phyloP scores from a whole-genome alignment of 2,888 invertebrate genomes.

The Penaeus monodon region DNA sequence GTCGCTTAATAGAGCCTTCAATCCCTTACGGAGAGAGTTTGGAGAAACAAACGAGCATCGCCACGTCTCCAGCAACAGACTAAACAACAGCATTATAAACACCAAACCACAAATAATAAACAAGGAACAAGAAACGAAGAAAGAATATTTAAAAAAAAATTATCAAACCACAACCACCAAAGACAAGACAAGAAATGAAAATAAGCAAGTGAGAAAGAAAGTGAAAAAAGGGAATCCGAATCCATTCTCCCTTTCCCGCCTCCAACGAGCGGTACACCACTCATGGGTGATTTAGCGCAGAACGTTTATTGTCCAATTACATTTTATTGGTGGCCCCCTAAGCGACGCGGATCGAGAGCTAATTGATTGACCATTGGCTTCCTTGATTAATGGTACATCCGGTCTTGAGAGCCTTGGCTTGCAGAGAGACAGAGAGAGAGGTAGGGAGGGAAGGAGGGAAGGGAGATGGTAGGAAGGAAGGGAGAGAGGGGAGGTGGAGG shows the following conservation, averaged over 20 bases:
- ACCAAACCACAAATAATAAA: neutral
- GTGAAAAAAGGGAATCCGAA: too few relatives aligned
- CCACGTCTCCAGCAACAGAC: neutral
- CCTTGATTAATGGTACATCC: constrained; percentile 36
- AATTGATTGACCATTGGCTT: constrained; percentile 54
- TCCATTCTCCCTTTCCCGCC: too few relatives aligned
- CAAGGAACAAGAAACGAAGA: neutral
- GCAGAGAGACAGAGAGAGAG: neutral
- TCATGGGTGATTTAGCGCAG: constrained; percentile 33
- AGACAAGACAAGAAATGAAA: too few relatives aligned
- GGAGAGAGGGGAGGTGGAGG: neutral
- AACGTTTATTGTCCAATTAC: constrained; percentile 46
- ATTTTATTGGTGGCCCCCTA: constrained; percentile 50
- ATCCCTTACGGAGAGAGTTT: too few relatives aligned
- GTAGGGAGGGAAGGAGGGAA: neutral
- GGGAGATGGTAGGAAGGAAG: constrained; percentile 4
- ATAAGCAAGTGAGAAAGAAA: too few relatives aligned
- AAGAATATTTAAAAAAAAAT: too few relatives aligned
- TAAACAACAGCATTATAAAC: neutral
- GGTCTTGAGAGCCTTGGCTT: neutral
- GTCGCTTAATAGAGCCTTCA: too few relatives aligned
- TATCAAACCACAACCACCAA: too few relatives aligned
- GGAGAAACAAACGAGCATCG: neutral
- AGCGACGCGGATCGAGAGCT: constrained; percentile 46
- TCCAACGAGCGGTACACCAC: neutral